phyloP scores from a whole-genome alignment of 2,888 invertebrate genomes.

The Empis stercorea region DNA sequence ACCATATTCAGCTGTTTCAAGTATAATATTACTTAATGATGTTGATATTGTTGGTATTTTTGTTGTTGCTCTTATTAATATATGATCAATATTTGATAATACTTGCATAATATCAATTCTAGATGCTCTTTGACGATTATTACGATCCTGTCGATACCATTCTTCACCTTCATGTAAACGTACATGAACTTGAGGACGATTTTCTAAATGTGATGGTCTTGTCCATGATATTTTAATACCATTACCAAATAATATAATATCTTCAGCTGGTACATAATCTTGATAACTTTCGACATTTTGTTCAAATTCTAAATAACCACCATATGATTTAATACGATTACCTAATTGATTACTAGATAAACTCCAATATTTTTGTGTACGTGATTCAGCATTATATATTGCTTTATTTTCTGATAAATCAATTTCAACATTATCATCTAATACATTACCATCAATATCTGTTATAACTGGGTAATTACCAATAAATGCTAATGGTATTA shows the following conservation, averaged over 20 bases:
- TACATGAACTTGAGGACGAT: slow-evolving; percentile 38
- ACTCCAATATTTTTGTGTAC: slow-evolving; percentile 56
- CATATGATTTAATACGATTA: slow-evolving; percentile 74
- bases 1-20: slow-evolving; percentile 57
- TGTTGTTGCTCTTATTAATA: slow-evolving; percentile 72
- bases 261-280: slow-evolving; percentile 49
- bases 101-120: slow-evolving; percentile 76
- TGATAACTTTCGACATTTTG: slow-evolving; percentile 53
- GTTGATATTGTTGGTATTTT: slow-evolving; percentile 40
- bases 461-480: slow-evolving; percentile 48
- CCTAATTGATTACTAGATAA: slow-evolving; percentile 56
- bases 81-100: slow-evolving; percentile 67
- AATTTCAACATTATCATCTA: slow-evolving; percentile 30
- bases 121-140: slow-evolving; percentile 46
- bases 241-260: slow-evolving; percentile 71
- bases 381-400: slow-evolving; percentile 41
- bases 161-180: slow-evolving; percentile 52
- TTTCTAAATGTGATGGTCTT: slow-evolving; percentile 17
- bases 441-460: slow-evolving; percentile 34
- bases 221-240: slow-evolving; percentile 64
- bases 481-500: slow-evolving; percentile 51
- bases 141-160: slow-evolving; percentile 47
- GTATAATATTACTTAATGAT: slow-evolving; percentile 64
- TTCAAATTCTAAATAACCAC: slow-evolving; percentile 64
- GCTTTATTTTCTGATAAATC: slow-evolving; percentile 48